phyloP scores from a whole-genome alignment of 1,140 invertebrate species.

The Melanaphis sacchari region DNA sequence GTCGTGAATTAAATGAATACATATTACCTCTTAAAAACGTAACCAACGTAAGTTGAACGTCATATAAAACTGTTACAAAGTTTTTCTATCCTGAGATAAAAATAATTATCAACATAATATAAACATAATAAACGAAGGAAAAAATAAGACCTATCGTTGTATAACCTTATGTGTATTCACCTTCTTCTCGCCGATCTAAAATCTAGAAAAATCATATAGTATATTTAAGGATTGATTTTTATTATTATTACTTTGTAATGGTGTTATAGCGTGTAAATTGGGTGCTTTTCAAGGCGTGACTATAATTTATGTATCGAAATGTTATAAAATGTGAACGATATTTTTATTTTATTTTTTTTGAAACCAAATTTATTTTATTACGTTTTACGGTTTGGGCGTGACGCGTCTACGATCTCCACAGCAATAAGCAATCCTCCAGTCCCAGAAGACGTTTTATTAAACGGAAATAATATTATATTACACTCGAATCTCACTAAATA shows the following conservation, averaged over 20 bases:
- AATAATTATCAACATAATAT: not conserved
- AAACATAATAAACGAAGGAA: not conserved
- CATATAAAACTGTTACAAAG: not conserved
- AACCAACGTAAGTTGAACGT: not conserved
- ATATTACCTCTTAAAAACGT: not conserved
- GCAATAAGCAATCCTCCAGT: not conserved
- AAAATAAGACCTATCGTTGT: not conserved
- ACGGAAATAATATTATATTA: slow-evolving; percentile 26
- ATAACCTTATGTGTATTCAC: not conserved
- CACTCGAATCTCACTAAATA: not conserved
- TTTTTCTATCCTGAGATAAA: not conserved
- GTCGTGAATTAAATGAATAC: not conserved
- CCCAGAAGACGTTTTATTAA: not conserved
- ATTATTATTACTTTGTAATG: slow-evolving; percentile 1
- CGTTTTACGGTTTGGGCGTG: slow-evolving; percentile 15
- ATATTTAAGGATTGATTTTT: not conserved
- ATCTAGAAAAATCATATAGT: not conserved
- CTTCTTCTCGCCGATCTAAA: not conserved
- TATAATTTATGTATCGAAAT: not conserved
- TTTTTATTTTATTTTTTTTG: not conserved
- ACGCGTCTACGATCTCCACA: not conserved
- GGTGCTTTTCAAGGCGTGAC: not conserved
- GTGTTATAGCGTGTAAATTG: not conserved
- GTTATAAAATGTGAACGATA: not conserved
- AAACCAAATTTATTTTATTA: slow-evolving; percentile 2